Conservation (phyloP, 2,797 vertebrate genomes). For the Protosalanx chinensis region DNA sequence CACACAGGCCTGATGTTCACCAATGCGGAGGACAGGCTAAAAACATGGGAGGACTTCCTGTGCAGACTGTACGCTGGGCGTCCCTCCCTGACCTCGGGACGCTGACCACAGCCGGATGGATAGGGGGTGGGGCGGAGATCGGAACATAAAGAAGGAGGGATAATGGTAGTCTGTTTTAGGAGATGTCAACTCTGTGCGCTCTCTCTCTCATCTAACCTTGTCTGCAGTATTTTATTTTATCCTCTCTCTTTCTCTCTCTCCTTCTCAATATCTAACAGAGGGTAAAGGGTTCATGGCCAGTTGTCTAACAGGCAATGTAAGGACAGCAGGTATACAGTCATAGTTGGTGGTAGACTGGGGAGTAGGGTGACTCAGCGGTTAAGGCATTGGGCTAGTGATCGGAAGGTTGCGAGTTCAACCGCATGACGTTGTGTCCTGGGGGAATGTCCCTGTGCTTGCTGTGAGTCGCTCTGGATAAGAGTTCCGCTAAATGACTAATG, state of each 20-base stretch:
- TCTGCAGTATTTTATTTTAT: background rate
- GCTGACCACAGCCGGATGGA: background rate
- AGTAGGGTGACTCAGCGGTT: too few species aligned
- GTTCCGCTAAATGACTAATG: too few species aligned
- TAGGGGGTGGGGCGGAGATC: background rate
- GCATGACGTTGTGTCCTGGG: too few species aligned
- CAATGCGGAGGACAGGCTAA: background rate
- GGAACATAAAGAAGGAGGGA: background rate
- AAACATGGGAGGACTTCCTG: background rate
- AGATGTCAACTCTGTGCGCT: too few species aligned
- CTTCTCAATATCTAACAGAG: slow-evolving; percentile 12
- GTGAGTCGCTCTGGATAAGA: too few species aligned
- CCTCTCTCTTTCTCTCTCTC: background rate
- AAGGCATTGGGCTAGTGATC: too few species aligned
- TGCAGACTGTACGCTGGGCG: background rate
- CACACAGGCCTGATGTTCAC: background rate
- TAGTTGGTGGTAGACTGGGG: background rate
- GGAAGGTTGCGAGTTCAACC: too few species aligned
- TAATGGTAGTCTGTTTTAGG: background rate
- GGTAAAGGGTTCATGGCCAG: slow-evolving; percentile 43
- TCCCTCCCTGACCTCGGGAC: background rate
- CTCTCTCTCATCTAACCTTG: too few species aligned
- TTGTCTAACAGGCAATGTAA: slow-evolving; percentile 43
- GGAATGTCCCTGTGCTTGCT: too few species aligned
- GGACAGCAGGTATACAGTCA: slow-evolving; percentile 32